phyloP scores from a whole-genome alignment of 2,888 invertebrate genomes.

The Drosophila parthenogenetica region DNA sequence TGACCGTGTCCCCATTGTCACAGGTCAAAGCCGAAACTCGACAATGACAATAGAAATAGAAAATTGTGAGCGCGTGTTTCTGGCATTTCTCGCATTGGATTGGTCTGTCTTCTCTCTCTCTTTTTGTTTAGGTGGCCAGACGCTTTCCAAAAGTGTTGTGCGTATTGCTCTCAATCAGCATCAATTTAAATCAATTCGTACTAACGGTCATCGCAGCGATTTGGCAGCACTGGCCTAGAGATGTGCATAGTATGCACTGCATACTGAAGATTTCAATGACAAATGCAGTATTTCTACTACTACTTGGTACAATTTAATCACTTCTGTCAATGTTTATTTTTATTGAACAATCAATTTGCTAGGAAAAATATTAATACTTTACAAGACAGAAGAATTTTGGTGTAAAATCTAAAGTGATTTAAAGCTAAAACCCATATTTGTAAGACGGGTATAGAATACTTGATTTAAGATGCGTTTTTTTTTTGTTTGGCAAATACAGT shows the following conservation, averaged over 20 bases:
- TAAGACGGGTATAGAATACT: too few relatives aligned
- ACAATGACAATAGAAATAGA: constrained; percentile 33
- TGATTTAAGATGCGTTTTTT: too few relatives aligned
- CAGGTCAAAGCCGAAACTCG: constrained; percentile 48
- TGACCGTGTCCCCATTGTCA: constrained; percentile 38
- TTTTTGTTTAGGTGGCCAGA: constrained; percentile 11
- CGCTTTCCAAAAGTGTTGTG: constrained; percentile 35
- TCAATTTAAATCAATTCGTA: constrained; percentile 68
- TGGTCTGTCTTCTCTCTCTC: constrained; percentile 3
- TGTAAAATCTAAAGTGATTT: too few relatives aligned
- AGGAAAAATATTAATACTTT: too few relatives aligned
- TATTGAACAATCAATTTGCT: too few relatives aligned
- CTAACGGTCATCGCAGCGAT: constrained; percentile 52
- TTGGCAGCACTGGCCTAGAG: constrained; percentile 49
- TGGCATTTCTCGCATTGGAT: constrained; percentile 35
- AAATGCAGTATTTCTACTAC: too few relatives aligned
- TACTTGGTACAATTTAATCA: too few relatives aligned
- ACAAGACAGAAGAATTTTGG: too few relatives aligned
- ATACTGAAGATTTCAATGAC: too few relatives aligned
- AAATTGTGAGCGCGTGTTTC: constrained; percentile 28
- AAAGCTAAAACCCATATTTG: too few relatives aligned
- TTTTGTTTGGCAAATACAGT: too few relatives aligned
- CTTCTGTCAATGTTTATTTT: too few relatives aligned
- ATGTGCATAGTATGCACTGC: neutral
- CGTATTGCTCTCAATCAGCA: constrained; percentile 63